These are phyloP conservation scores for Cabera pusaria DNA, from an alignment of 2,888 invertebrate species.

Conservation along the genomic window DNA sequence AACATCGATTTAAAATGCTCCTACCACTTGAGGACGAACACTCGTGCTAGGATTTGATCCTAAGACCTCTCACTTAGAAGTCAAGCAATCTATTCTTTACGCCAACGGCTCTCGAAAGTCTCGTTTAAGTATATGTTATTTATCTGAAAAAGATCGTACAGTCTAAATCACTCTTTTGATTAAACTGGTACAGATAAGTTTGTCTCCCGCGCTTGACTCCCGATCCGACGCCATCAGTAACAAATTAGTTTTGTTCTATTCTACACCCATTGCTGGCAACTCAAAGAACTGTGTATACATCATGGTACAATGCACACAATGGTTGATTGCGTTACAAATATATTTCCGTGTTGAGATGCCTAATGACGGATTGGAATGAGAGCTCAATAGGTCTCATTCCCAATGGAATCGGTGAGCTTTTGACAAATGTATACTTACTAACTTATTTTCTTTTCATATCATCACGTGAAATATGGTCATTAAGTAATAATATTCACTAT, in stretches of 20 bases:
- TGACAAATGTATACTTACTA: conserved; percentile 4
- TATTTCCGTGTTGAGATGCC: conserved; percentile 2
- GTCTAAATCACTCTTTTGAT: conserved; percentile 59
- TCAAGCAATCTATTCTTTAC: too few relatives aligned
- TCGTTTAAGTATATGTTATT: too few relatives aligned
- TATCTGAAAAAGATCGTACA: conserved; percentile 36
- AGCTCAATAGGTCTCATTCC: conserved; percentile 7
- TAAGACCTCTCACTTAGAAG: too few relatives aligned
- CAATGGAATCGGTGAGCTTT: conserved; percentile 2
- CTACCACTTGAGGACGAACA: too few relatives aligned
- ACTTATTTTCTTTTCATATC: too few relatives aligned
- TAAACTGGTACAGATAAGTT: conserved; percentile 66
- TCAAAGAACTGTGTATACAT: too few relatives aligned
- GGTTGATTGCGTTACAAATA: conserved; percentile 3
- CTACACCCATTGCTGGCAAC: conserved; percentile 33
- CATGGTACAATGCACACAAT: conserved; percentile 18
- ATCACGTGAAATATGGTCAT: too few relatives aligned
- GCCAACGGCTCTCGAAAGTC: too few relatives aligned
- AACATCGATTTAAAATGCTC: too few relatives aligned
- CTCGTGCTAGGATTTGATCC: too few relatives aligned
- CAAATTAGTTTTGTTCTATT: conserved; percentile 72
- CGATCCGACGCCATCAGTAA: conserved; percentile 66
- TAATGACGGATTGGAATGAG: conserved; percentile 15
- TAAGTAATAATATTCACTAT: too few relatives aligned
- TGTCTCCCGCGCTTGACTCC: conserved; percentile 57